These are phyloP conservation scores for Hystrix cristata DNA, from an alignment of 2,113 vertebrate genomes.

Conservation along the genomic window DNA sequence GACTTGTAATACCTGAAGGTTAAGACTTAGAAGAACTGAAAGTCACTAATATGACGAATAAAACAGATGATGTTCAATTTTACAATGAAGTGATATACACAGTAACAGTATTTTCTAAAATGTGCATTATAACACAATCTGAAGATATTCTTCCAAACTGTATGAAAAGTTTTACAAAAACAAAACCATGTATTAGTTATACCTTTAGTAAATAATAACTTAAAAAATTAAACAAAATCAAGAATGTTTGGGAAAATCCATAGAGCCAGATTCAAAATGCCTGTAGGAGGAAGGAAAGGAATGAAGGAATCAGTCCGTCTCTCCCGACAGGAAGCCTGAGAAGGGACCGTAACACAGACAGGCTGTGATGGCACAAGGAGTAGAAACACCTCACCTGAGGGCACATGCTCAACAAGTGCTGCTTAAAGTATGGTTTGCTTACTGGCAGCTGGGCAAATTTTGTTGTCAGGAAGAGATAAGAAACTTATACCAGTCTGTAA, in stretches of 20 bases:
- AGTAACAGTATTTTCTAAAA: slow-evolving; percentile 34
- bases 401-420: neutral
- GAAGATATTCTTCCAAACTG: slow-evolving; percentile 3
- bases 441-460: neutral
- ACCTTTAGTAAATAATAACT: slow-evolving; percentile 29
- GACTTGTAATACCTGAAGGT: slow-evolving; percentile 9
- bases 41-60: neutral
- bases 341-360: neutral
- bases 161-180: slow-evolving; percentile 43
- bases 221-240: slow-evolving; percentile 35
- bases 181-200: neutral
- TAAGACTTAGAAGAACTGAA: slow-evolving; percentile 49
- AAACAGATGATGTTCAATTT: slow-evolving; percentile 3
- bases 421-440: neutral
- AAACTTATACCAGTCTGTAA: neutral
- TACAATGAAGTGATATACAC: neutral
- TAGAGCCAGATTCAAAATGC: neutral
- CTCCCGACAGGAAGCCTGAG: neutral
- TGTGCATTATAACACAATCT: slow-evolving; percentile 38
- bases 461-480: slow-evolving; percentile 5
- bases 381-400: neutral
- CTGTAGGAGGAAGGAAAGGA: neutral
- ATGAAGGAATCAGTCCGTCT: neutral
- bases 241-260: slow-evolving; percentile 45
- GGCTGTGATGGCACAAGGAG: neutral